A percentile compares a stretch with the other conserved stretches of the same genome.
Conservation (phyloP, 2,888 invertebrate species). For the Brenthis hecate region DNA sequence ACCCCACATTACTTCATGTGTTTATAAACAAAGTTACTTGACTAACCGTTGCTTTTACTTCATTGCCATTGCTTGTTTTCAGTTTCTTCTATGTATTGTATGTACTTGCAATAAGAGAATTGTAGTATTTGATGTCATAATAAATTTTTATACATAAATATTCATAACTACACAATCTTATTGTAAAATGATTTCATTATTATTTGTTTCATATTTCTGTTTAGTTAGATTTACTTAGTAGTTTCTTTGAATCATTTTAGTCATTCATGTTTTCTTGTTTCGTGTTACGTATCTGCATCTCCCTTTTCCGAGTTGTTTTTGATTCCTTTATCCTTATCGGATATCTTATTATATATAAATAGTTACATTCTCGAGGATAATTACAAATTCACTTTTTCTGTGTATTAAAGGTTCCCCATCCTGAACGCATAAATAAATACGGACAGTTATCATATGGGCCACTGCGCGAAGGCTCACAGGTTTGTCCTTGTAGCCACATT, state of each 20-base stretch:
- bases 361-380: conserved; percentile 44
- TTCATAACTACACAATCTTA: conserved; percentile 38
- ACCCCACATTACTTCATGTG: conserved; percentile 79
- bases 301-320: conserved; percentile 48
- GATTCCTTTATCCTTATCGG: conserved; percentile 64
- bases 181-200: conserved; percentile 34
- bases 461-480: conserved; percentile 86
- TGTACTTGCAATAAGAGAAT: conserved; percentile 58
- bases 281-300: conserved; percentile 58
- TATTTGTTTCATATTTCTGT: conserved; percentile 28
- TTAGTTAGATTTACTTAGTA: conserved; percentile 33
- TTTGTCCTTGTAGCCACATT: conserved; percentile 81
- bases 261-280: conserved; percentile 49
- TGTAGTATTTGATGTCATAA: conserved; percentile 28
- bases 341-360: conserved; percentile 62
- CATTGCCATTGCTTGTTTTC: conserved; percentile 58
- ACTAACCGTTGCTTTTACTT: conserved; percentile 70
- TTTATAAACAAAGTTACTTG: conserved; percentile 82
- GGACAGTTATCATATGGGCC: conserved; percentile 86
- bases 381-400: conserved; percentile 77
- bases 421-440: conserved; percentile 83
- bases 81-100: conserved; percentile 41
- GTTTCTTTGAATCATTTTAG: conserved; percentile 35
- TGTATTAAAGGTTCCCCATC: conserved; percentile 86
- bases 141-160: neutral